Evolutionary conservation across 23 tunicate species (phyloP), one percentile per base, ranked within the genome.

Genomic region (Corella eumyota): DNA sequence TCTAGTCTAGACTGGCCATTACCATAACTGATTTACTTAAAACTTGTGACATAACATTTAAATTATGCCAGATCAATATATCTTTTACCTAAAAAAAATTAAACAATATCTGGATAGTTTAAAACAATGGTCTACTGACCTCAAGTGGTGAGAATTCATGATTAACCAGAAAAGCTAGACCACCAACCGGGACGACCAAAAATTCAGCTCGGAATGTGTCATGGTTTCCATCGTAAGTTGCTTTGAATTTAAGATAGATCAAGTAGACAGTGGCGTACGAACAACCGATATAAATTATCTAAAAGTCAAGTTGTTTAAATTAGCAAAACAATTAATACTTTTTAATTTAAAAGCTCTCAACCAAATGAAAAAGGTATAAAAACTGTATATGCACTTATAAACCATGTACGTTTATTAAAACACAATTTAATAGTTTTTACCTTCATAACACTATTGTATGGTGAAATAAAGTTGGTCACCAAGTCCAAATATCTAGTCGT

Each of bases 181-280:
- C 99, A 3, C 94, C 99, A 48, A 86, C 99, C 7, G 99, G 99
- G 11, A 92, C 93, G 33, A 92, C 69, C 32, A 92, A 56, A 66
- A 92, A 92, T 50, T 92, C 99, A 6, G 81, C 93, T 46, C 99
- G 27, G 65, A 92, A 76, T 15, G 99, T 83, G 52, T 92, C 99
- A 49, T 92, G 99, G 67, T 92, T 92, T 34, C 99, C 99, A 78
- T 92, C 99, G 48, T 92, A 92, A 23, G 99, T 83, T n/a, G 99
- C 99, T 56, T 92, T 92, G 60, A 92, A 92, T 57, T 92, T 92
- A 23, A 83, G 27, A 56, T 83, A 92, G 45, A 92, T 77, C 36
- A 92, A 49, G 54, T 92, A 92, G 30, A 86, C 92, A 2, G 99
- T 92, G 32, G 77, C 77, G 58, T 79, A 71, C 5, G 99, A 25